Base-by-base conservation (phyloP, 2,797 vertebrate species). In the Denticeps clupeoides region DNA sequence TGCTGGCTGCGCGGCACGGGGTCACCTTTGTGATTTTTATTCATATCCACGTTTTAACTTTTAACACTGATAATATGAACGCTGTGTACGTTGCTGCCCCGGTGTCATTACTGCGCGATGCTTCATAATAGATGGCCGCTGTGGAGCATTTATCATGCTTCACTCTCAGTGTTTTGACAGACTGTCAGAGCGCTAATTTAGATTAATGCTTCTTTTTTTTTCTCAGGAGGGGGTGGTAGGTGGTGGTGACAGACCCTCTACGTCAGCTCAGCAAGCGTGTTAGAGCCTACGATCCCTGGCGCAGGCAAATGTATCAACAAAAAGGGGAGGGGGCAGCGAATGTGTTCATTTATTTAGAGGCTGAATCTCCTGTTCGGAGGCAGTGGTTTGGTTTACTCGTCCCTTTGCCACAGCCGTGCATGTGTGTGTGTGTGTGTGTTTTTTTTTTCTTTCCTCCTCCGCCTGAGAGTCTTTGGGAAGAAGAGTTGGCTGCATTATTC, bases 181-280 rank as follows among this genome's bases (percentile, higher is more conserved):
- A 76, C 81, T 81, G 77, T 79, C 80, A 78, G 69, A 63, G 70
- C 53, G 66, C 74, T 84, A 72, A 85, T 84, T 79, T 81, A 79
- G 80, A 85, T 83, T 79, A 84, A 86, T 84, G 79, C 63, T 66
- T 64, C 47, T 5, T 7, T 25, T 38, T 38, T 16, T 37, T 38
- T 63, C 66, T 62, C 49, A 41, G 55, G 53, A 45, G 63, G 55
- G 58, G 49, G 68, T 72, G 64, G 51, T 61, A 21, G 52, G 53
- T 58, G 58, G 61, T 68, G 60, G 67, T 76, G 74, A 77, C 71
- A 73, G 75, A 67, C 73, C 66, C 64, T 75, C n/a, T n/a, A n/a
- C n/a, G n/a, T n/a, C 74, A 63, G 64, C 63, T 72, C 42, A 65
- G 61, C 74, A 65, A 62, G 75, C 59, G 58, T 60, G 55, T 48